Base-by-base conservation (phyloP, 1,140 invertebrate species). In the Aradophagus sp. region DNA sequence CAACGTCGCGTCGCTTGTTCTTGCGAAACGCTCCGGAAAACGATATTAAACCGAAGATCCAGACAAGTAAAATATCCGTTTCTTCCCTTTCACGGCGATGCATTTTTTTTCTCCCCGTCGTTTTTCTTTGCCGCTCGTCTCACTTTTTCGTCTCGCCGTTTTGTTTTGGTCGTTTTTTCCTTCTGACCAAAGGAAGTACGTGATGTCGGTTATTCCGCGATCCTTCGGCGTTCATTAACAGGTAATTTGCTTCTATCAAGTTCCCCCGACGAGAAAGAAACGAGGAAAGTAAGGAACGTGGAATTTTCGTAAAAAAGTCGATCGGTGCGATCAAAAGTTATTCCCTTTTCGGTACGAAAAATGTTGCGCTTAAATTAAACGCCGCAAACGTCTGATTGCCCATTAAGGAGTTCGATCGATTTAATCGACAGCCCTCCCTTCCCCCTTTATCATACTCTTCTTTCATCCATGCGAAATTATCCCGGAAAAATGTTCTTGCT, bases 251-350 rank as follows among this genome's bases (percentile, higher is more conserved):
- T 68, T 55, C 42, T 31, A 55, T 68, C 41, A 42, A 59, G 48
- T 41, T 48, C 11, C 44, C 34, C 10, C 26, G 13, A 27, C 39
- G 27, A 29, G 34, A 19, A 48, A 10, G 50, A 50, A 39, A 44
- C 6, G 8, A 13, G 45, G 36, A 44, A 66, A 66, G 38, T 38
- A 16, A 38, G 36, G 16, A 58, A 50, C 31, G 36, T 44, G 29
- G 62, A 44, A 42, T 58, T 69, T 69, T 50, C 23, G 45, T n/a
- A 50, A 56, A 69, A 63, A 69, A 62, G 27, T 56, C 27, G 44
- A 56, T 44, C 56, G 58, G 52, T 32, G 17, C 45, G 58, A 69
- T 56, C 58, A 66, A 66, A 66, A 56, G 56, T 62, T 61, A 44
- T 42, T 61, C 35, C 20, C 8, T 55, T 52, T 27, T 55, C 16